These are phyloP conservation scores for Pseudochaenichthys georgianus DNA, from an alignment of 2,797 vertebrate species.

Conservation along the genomic window DNA sequence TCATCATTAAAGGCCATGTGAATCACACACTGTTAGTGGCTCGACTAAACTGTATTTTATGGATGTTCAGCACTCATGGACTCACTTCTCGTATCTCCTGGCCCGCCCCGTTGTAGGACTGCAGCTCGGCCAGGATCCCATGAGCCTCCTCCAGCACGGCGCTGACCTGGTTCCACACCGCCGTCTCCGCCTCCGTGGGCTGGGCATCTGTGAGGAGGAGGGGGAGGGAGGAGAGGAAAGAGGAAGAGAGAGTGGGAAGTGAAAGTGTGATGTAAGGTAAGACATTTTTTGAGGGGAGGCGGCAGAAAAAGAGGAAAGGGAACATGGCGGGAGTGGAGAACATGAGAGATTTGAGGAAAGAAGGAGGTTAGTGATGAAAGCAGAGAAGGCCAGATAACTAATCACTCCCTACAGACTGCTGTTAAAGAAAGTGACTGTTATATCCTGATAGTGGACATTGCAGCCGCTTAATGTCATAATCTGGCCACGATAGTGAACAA, in stretches of 20 bases:
- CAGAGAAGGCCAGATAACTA: conserved; percentile 32
- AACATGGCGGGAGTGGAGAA: conserved; percentile 5
- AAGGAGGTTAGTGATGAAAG: conserved; percentile 49
- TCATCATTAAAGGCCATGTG: conserved; percentile 3
- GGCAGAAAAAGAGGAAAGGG: conserved; percentile 9
- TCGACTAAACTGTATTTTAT: conserved; percentile 1
- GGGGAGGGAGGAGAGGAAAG: conserved; percentile 8
- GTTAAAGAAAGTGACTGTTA: conserved; percentile 4
- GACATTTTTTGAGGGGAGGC: conserved; percentile 13
- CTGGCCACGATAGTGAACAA: conserved; percentile 36
- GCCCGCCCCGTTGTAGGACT: conserved; percentile 93
- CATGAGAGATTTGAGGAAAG: conserved; percentile 28
- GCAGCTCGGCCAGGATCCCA: conserved; percentile 91
- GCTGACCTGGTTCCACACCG: conserved; percentile 95
- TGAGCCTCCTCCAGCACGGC: conserved; percentile 94
- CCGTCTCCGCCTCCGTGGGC: conserved; percentile 94
- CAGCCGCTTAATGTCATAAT: conserved; percentile 33
- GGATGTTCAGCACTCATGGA: conserved; percentile 27
- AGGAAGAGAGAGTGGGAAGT: conserved; percentile 45
- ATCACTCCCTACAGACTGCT: conserved; percentile 15
- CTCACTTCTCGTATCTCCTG: conserved; percentile 95
- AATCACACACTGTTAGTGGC: not conserved
- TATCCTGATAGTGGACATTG: conserved; percentile 11
- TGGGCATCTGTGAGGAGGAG: conserved; percentile 87
- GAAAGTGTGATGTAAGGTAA: conserved; percentile 53